A percentile compares a stretch with the other conserved stretches of the same genome.
phyloP scores from a whole-genome alignment of 2,113 vertebrate species.

The Ptilorrhoa leucosticta region DNA sequence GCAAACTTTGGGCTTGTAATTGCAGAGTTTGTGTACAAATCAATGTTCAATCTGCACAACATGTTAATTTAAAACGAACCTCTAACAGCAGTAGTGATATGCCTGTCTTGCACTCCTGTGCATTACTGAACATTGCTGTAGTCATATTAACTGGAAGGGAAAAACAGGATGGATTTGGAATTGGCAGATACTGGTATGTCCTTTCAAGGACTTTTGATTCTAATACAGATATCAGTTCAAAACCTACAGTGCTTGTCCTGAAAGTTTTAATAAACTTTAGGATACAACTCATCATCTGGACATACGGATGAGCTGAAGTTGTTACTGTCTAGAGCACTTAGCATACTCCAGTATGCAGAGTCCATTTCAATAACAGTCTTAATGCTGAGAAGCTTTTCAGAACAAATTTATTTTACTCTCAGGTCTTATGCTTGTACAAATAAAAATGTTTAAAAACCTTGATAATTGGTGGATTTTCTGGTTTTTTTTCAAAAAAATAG shows the following conservation, averaged over 20 bases:
- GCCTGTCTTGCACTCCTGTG: background rate
- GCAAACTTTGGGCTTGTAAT: background rate
- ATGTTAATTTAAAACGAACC: background rate
- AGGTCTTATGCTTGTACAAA: background rate
- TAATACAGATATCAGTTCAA: background rate
- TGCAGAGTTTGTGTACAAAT: background rate
- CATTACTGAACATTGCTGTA: background rate
- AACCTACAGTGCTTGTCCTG: background rate
- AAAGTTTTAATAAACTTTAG: background rate
- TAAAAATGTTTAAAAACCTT: background rate
- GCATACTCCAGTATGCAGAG: background rate
- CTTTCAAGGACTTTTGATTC: background rate
- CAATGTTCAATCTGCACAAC: background rate
- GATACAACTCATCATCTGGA: background rate
- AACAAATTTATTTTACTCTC: background rate
- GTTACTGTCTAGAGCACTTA: background rate
- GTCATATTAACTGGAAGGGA: background rate
- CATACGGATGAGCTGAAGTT: background rate
- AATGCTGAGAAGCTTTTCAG: background rate
- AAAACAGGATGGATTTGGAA: background rate
- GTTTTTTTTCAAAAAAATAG: background rate
- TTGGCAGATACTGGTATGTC: background rate
- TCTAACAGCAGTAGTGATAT: background rate
- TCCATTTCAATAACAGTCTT: background rate
- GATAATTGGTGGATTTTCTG: background rate